phyloP scores from a whole-genome alignment of 2,888 invertebrate species.

The Acanthosoma haemorrhoidale region DNA sequence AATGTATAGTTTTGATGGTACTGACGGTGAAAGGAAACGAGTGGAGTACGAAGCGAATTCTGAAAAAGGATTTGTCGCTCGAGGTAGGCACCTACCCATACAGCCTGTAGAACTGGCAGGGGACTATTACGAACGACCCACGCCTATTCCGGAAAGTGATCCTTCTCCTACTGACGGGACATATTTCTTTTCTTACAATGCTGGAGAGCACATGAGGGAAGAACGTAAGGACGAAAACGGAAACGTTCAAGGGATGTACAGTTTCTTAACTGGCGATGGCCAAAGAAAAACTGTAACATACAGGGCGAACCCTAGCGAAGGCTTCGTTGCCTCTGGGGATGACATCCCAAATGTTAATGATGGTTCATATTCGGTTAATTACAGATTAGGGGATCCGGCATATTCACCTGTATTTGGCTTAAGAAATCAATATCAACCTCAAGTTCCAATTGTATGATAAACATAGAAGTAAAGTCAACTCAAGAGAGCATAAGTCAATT shows the following conservation, averaged over 20 bases:
- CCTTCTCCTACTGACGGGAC: constrained; percentile 38
- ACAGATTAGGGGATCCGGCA: not conserved
- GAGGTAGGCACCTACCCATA: constrained; percentile 39
- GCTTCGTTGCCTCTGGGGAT: constrained; percentile 48
- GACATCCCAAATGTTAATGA: constrained; percentile 26
- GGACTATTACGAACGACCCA: not conserved
- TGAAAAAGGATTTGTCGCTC: constrained; percentile 57
- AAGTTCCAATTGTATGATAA: not conserved
- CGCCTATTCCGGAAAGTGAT: not conserved
- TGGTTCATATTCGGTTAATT: not conserved
- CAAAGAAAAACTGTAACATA: constrained; percentile 69
- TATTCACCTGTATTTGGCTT: not conserved
- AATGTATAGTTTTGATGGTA: constrained; percentile 44
- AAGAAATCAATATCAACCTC: not conserved
- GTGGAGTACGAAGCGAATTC: constrained; percentile 75
- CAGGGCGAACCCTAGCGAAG: constrained; percentile 71
- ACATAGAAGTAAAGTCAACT: not conserved
- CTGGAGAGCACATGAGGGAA: constrained; percentile 38
- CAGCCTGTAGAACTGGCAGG: not conserved
- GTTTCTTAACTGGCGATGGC: constrained; percentile 56
- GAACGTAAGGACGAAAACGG: constrained; percentile 39
- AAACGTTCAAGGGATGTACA: constrained; percentile 40
- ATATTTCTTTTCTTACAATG: constrained; percentile 41
- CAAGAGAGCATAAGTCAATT: not conserved
- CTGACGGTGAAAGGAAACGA: constrained; percentile 67